A percentile compares a stretch with the other conserved stretches of the same genome.
phyloP scores from a whole-genome alignment of 2,888 invertebrate genomes.

The Ashinkailepas kermadecensis region DNA sequence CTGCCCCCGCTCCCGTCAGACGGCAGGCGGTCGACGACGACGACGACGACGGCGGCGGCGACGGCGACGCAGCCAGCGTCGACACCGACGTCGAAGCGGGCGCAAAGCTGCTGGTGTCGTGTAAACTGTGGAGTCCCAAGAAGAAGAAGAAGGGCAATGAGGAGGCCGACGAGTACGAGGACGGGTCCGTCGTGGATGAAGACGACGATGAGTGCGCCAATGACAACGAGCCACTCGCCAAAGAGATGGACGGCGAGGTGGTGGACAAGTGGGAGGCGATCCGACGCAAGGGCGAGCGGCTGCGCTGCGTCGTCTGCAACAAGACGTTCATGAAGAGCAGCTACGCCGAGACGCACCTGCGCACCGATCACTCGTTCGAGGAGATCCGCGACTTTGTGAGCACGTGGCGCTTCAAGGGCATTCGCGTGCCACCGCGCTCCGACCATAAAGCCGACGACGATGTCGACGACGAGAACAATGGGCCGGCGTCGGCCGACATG shows the following conservation, averaged over 20 bases:
- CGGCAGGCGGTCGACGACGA: not conserved
- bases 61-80: not conserved
- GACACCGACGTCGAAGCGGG: conserved; percentile 11
- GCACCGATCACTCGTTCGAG: conserved; percentile 1
- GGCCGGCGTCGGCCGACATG: not conserved
- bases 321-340: not conserved
- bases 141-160: not conserved
- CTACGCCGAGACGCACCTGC: not conserved
- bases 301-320: conserved; percentile 1
- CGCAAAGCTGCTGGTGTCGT: conserved; percentile 10
- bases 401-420: not conserved
- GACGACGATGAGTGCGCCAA: not conserved
- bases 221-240: not conserved
- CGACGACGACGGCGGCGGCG: not conserved
- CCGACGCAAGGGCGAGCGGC: conserved; percentile 1
- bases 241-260: not conserved
- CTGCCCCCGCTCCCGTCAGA: not conserved
- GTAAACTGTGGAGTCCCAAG: conserved; percentile 9
- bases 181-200: not conserved
- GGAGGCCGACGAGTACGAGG: not conserved
- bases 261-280: conserved; percentile 17
- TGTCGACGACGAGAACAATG: not conserved
- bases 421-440: not conserved
- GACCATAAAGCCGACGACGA: not conserved
- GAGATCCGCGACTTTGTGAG: not conserved